Base-by-base conservation (phyloP, 2,113 vertebrate genomes). In the Empidonax alnorum region DNA sequence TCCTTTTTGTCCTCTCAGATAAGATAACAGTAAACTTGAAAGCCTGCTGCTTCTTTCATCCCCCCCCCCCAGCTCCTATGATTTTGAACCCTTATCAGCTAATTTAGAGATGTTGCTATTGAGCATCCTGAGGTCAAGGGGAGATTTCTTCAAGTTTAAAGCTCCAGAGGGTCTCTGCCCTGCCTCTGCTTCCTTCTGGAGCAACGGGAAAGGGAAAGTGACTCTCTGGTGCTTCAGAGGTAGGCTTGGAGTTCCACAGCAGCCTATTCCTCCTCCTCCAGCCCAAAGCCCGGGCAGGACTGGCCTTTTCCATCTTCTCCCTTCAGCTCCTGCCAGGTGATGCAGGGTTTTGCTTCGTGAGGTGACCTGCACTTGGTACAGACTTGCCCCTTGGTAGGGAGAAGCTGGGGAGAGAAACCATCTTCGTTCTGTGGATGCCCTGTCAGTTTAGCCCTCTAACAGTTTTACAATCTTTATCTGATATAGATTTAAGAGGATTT, bases 401-500 rank as follows among this genome's bases (percentile, higher is more conserved):
- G 58, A 56, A 67, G 33, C 14, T 87, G 73, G 31, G 56, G 66
- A 66, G 83, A 74, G 52, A 90, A 52, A 91, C 84, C 74, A 63
- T 95, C 93, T 87, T 93, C 81, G 39, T 86, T 95, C 85, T 76
- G 24, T 74, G 49, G 41, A 87, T 95, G 95, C 44, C 84, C 65
- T 78, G 75, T 72, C 62, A 75, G 91, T 92, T 97, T 96, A 96
- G 90, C 75, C 91, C 63, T 92, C 85, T 97, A 97, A 97, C 95
- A 92, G 96, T 97, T 97, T 97, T 97, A 97, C 92, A 94, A 39
- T 96, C 94, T 97, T 97, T 93, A 97, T 97, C 96, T 96, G 96
- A 97, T 97, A 97, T 0, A 93, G 82, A 82, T 96, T 97, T 97
- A 97, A 97, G 97, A 97, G 96, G 96, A 97, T 97, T 97, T 97